Conservation (phyloP, 2,797 vertebrate genomes). For the Synanceia verrucosa region DNA sequence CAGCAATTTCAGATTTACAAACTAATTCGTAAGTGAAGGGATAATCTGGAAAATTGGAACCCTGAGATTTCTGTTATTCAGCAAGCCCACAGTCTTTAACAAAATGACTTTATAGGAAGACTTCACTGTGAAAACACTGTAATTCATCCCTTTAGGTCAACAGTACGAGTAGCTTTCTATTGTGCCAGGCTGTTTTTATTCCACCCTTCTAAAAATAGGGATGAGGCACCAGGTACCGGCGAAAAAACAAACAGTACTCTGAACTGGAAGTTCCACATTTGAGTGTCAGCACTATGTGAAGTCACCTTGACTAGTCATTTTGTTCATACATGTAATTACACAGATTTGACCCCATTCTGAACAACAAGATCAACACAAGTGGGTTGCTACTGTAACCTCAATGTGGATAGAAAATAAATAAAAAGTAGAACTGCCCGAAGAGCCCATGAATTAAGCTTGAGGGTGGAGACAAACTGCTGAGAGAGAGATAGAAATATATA, state of each 20-base stretch:
- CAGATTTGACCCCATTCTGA: conserved; percentile 7
- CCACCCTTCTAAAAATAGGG: not conserved
- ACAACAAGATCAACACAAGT: conserved; percentile 11
- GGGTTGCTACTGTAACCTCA: conserved; percentile 23
- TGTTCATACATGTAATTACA: conserved; percentile 25
- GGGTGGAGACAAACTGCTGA: conserved; percentile 26
- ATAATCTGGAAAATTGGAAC: conserved; percentile 60
- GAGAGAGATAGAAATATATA: conserved; percentile 65
- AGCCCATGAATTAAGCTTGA: conserved; percentile 27
- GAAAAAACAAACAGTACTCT: not conserved
- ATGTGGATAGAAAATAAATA: conserved; percentile 40
- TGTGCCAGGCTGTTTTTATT: not conserved
- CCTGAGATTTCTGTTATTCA: conserved; percentile 77
- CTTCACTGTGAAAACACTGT: conserved; percentile 34
- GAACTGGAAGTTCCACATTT: not conserved
- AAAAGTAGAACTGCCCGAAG: conserved; percentile 22
- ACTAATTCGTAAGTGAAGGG: conserved; percentile 31
- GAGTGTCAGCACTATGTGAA: conserved; percentile 10
- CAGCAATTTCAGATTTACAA: conserved; percentile 34
- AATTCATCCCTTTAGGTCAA: conserved; percentile 11
- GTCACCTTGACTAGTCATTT: conserved; percentile 26
- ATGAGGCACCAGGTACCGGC: not conserved
- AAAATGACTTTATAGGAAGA: conserved; percentile 34
- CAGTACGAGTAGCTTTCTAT: not conserved
- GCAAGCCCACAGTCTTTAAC: conserved; percentile 29